phyloP scores from a whole-genome alignment of 2,888 invertebrate genomes.

The Dasysyrphus tricinctus region DNA sequence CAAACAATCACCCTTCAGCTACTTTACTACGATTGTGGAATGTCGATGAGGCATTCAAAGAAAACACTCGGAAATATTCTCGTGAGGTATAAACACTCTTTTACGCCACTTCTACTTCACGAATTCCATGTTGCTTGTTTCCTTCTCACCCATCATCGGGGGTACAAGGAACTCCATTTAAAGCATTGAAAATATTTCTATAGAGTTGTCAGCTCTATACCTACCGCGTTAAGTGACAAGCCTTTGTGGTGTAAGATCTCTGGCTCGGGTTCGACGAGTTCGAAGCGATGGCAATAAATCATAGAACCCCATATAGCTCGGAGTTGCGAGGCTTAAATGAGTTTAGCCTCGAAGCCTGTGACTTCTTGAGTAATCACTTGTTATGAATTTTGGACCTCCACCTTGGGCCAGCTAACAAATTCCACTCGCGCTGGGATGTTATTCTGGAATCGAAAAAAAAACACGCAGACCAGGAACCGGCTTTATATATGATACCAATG shows the following conservation, averaged over 20 bases:
- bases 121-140: slow-evolving; percentile 59
- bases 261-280: slow-evolving; percentile 47
- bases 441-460: slow-evolving; percentile 35
- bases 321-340: slow-evolving; percentile 23
- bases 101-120: slow-evolving; percentile 54
- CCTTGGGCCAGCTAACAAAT: slow-evolving; percentile 53
- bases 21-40: slow-evolving; percentile 57
- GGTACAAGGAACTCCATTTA: slow-evolving; percentile 12
- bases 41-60: slow-evolving; percentile 65
- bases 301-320: slow-evolving; percentile 40
- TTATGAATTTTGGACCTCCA: slow-evolving; percentile 60
- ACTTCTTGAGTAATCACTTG: slow-evolving; percentile 54
- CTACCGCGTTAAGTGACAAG: slow-evolving; percentile 59
- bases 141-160: slow-evolving; percentile 17
- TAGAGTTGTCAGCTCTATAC: slow-evolving; percentile 68
- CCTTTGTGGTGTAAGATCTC: slow-evolving; percentile 39
- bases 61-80: slow-evolving; percentile 53
- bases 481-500: not conserved
- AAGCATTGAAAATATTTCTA: slow-evolving; percentile 33
- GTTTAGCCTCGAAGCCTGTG: slow-evolving; percentile 38
- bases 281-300: slow-evolving; percentile 58
- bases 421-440: slow-evolving; percentile 5
- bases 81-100: slow-evolving; percentile 45
- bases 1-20: slow-evolving; percentile 59
- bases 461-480: slow-evolving; percentile 38